Base-by-base conservation (phyloP, 2,113 vertebrate genomes). In the Triplophysa siluroides region DNA sequence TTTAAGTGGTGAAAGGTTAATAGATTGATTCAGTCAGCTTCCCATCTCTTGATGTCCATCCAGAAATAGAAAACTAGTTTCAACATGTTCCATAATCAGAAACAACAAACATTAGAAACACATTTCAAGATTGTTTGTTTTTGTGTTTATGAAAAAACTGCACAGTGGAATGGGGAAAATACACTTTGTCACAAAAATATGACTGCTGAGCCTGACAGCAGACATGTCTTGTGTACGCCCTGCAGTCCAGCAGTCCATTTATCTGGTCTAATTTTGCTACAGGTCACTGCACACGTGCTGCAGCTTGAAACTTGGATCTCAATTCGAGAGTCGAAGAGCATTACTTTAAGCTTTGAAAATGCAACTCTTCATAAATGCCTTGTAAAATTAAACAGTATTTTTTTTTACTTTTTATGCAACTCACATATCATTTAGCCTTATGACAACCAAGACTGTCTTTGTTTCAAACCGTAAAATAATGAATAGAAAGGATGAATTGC, bases 141-240 rank as follows among this genome's bases (percentile, higher is more conserved):
- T 52, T 18, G 4, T 52, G 50, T 52, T 52, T 18, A 6, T 16
- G 50, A 58, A 10, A 58, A 58, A 58, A 58, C 54, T 10, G 54
- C 7, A 58, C 8, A 9, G 8, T 58, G 19, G 8, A 58, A 21
- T 52, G 50, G n/a, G 8, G 16, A 26, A 47, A 47, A 8, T 16
- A 50, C 16, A 70, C 50, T 29, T 77, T 67, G 41, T 73, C 61
- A 62, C 64, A 72, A 77, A 83, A 66, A 45, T 13, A 74, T 52
- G n/a, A 33, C 21, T 21, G 71, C 45, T 10, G 33, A 52, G 7
- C 79, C 72, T 58, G 82, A 47, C 13, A 45, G 50, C 38, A 76
- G 26, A 43, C 29, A 58, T 19, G 66, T 66, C 58, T 45, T 43
- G 29, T 61, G 33, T 64, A 66, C 77, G 29, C 76, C 45, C 74